Evolutionary conservation across 23 tunicate species (phyloP).

Genomic region (Halocynthia roretzi): DNA sequence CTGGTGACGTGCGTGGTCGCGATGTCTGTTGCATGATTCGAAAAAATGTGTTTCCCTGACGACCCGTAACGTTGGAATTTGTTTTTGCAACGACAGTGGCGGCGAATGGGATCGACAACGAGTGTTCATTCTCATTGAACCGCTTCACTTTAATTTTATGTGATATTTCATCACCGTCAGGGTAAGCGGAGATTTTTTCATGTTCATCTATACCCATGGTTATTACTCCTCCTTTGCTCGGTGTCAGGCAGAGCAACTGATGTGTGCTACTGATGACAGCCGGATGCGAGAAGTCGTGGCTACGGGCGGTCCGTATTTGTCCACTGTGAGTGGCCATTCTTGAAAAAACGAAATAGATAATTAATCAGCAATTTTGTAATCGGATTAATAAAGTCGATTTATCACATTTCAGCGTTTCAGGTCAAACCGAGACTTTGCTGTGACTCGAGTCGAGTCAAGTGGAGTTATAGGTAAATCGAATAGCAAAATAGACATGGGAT

Average conservation of each 20-base stretch:
- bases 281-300: constrained; percentile 42
- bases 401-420: no score
- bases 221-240: constrained; percentile 25
- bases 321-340: constrained; percentile 13
- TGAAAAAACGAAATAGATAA: not conserved
- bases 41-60: constrained; percentile 3
- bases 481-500: no score
- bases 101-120: constrained; percentile 2
- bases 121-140: constrained; percentile 10
- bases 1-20: constrained; percentile 10
- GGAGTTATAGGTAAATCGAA: no score
- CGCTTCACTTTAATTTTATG: not conserved
- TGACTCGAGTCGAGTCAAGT: no score
- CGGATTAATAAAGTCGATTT: no score
- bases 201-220: constrained; percentile 10
- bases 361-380: no score
- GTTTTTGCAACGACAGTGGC: constrained; percentile 24
- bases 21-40: constrained; percentile 18
- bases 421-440: no score
- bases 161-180: no score
- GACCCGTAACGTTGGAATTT: not conserved
- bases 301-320: constrained; percentile 28
- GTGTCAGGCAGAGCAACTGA: constrained; percentile 43
- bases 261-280: constrained; percentile 55
- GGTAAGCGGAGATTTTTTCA: not conserved